A percentile compares a stretch with the other conserved stretches of the same genome.
Evolutionary conservation across 1,140 invertebrate species (phyloP).

Genomic region (Lepidurus arcticus): DNA sequence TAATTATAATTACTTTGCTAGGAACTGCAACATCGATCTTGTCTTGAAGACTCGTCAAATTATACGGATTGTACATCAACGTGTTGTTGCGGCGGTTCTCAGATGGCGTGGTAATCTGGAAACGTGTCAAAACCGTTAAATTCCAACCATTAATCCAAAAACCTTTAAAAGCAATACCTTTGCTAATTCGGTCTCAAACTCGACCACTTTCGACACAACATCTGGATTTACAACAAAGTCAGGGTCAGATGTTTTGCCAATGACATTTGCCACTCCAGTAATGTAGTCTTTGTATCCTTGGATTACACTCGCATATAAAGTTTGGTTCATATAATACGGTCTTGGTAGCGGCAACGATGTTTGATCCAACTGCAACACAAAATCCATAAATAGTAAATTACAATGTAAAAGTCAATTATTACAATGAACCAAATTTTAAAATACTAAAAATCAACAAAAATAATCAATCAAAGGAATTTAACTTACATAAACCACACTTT

Average conservation of each 20-base stretch:
- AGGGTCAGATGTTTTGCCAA: background rate
- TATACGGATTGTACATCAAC: conserved; percentile 53
- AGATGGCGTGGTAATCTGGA: conserved; percentile 48
- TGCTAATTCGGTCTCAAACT: conserved; percentile 48
- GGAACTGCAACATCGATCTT: conserved; percentile 40
- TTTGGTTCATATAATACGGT: conserved; percentile 29
- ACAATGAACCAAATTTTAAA: background rate
- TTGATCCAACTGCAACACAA: conserved; percentile 31
- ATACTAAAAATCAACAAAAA: background rate
- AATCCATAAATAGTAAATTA: background rate
- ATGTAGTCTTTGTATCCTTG: conserved; percentile 32
- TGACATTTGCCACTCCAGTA: conserved; percentile 32
- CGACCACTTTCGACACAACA: conserved; percentile 32
- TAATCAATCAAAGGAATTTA: background rate
- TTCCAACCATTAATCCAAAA: background rate
- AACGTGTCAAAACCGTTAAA: background rate
- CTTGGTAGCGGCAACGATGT: conserved; percentile 26
- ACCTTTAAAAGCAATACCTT: conserved; percentile 42
- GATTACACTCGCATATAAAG: conserved; percentile 24
- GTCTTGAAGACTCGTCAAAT: conserved; percentile 47
- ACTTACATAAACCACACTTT: conserved; percentile 41
- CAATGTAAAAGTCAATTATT: background rate
- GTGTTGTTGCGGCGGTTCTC: conserved; percentile 50
- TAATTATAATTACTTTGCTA: conserved; percentile 14
- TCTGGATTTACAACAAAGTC: conserved; percentile 20